phyloP scores from a whole-genome alignment of 2,797 vertebrate species.

The Gallirallus australis region DNA sequence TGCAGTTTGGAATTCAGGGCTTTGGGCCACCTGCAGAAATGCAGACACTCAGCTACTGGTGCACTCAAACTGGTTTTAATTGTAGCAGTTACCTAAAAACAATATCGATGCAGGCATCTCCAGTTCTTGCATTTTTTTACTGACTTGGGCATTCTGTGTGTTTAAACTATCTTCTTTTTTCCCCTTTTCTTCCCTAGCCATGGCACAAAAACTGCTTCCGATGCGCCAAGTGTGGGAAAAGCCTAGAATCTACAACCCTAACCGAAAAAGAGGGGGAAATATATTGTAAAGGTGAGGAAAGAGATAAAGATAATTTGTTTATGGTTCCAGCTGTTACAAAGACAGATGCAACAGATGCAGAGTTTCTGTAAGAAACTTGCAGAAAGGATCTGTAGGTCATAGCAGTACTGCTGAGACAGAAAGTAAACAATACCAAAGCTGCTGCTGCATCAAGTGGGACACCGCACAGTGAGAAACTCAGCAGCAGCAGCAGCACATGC shows the following conservation, averaged over 20 bases:
- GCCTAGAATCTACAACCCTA: slow-evolving; percentile 94
- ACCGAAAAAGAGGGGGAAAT: slow-evolving; percentile 97
- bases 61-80: neutral
- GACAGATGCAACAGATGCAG: neutral
- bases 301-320: neutral
- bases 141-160: neutral
- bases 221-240: slow-evolving; percentile 95
- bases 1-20: neutral
- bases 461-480: neutral
- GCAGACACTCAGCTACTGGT: neutral
- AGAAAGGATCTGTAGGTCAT: neutral
- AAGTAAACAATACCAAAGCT: neutral
- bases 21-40: neutral
- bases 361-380: neutral
- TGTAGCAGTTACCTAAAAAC: neutral
- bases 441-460: neutral
- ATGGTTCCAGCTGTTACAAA: neutral
- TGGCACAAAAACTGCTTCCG: slow-evolving; percentile 98
- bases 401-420: neutral
- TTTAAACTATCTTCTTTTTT: neutral
- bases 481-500: neutral
- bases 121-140: neutral
- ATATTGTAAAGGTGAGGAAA: slow-evolving; percentile 94
- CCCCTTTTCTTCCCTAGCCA: slow-evolving; percentile 74
- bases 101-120: neutral